Evolutionary conservation across 2,797 vertebrate genomes (phyloP), one percentile per base, ranked within the genome.

Genomic region (Malacoctenus gilli): DNA sequence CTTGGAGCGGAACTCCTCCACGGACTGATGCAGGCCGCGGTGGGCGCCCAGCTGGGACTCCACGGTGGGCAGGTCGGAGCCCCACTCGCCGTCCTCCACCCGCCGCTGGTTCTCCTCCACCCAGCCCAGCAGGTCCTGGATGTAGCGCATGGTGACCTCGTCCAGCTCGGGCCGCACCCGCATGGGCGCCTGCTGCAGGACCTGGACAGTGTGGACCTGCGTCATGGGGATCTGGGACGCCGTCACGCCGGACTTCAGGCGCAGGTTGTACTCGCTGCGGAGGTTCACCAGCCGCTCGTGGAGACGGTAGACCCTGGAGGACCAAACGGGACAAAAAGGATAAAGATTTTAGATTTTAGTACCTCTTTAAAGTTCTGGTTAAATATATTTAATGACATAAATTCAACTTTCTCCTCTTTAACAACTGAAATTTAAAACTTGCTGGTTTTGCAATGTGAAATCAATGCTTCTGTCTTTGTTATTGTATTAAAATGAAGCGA

Each of bases 91-190:
- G 0, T 67, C 28, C 1, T 89, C 91, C 62, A 97, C 75, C 0
- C 93, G 91, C 3, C 84, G 88, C 89, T 98, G 96, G 90, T 97
- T 97, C 85, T 98, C 96, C 70, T 97, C 94, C 73, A 97, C 93
- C 96, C 96, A 98, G 59, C 87, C 91, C 82, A 96, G 88, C 52
- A 98, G 91, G 28, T 96, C 95, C 50, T 93, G 94, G 71, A 95
- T 90, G 86, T 98, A 97, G 10, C 93, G 91, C 61, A 96, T 87
- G 0, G 95, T 92, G 2, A 93, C 94, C 18, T 96, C 93, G 0
- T 96, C 95, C 6, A 92, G 85, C 58, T 95, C 94, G 0, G 86
- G 89, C 8, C 91, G 76, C 54, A 80, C 22, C 42, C 86, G 84
- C 41, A 75, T 37, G 7, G 86, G 57, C 8, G 85, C 72, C 79